A percentile compares a stretch with the other conserved stretches of the same genome.
phyloP scores from a whole-genome alignment of 2,113 vertebrate species.

The Neolamprologus modestus region DNA sequence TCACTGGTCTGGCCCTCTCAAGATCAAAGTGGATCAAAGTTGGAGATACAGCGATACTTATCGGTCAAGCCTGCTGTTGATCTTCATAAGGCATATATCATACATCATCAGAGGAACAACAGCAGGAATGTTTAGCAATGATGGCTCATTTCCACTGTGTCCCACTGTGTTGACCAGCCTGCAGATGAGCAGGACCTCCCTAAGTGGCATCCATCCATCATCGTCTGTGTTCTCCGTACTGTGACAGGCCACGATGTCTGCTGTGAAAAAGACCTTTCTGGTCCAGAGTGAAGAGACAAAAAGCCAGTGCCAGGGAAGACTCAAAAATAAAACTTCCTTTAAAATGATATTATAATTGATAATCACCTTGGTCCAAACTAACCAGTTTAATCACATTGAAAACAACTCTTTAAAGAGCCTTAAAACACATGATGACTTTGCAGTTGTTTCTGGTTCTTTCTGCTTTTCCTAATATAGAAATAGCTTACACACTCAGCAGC shows the following conservation, averaged over 20 bases:
- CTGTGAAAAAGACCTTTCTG: not conserved
- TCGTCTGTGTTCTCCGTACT: not conserved
- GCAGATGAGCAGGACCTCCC: not conserved
- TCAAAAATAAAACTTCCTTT: not conserved
- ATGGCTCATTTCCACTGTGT: not conserved
- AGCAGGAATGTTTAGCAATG: not conserved
- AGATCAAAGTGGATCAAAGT: not conserved
- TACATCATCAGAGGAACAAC: not conserved
- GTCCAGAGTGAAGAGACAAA: not conserved
- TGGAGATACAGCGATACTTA: not conserved
- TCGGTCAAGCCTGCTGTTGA: not conserved
- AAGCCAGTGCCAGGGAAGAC: not conserved
- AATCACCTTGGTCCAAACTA: not conserved
- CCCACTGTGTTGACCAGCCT: not conserved
- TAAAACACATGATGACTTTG: not conserved
- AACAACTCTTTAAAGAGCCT: not conserved
- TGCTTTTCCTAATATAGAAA: not conserved
- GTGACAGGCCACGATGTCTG: not conserved
- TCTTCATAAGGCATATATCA: not conserved
- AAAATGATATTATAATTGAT: not conserved
- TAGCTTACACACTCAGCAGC: not conserved
- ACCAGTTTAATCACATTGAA: not conserved
- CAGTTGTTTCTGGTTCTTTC: not conserved
- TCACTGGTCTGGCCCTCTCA: not conserved
- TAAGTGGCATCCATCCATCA: not conserved